Base-by-base conservation (phyloP, 2,113 vertebrate species). In the Pelmatolapia mariae region DNA sequence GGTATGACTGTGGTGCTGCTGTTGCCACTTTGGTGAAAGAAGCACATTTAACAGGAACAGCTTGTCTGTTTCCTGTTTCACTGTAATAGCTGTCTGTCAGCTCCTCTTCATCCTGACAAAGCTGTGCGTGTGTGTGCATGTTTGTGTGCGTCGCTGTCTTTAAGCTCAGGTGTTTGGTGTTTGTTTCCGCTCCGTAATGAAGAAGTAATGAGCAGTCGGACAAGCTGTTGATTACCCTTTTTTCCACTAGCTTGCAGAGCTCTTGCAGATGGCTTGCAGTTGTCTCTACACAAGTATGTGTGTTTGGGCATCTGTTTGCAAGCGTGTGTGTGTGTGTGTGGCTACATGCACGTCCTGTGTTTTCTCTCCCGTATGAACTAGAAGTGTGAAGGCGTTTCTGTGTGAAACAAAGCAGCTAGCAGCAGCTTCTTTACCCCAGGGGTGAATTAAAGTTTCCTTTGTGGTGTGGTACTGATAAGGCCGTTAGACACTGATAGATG, bases 401-500 rank as follows among this genome's bases (percentile, higher is more conserved):
- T 87, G 84, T 81, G 73, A 88, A 85, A 90, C 66, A 86, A 86
- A 84, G 86, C 76, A 83, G 84, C 68, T 81, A 81, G 86, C 22
- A 4, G 80, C 80, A 68, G 84, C 40, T 24, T 84, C 63, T 83
- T 85, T 83, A 88, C 33, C 84, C 80, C 84, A 13, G 87, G 80
- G 85, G 71, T 83, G 90, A 82, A 91, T 93, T 83, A 91, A 76
- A 86, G 82, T 87, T 90, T 91, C 81, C 87, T 89, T 86, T 89
- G 83, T 85, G 88, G 85, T 59, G 82, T 86, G 88, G 79, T 63
- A 73, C 90, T 94, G 91, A 94, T 90, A 93, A 93, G 92, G 71
- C 88, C 78, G 50, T 52, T 22, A 89, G 92, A 94, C 94, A 90
- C 84, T 94, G 94, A 95, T 92, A 87, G 92, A 95, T 94, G 92